phyloP scores from a whole-genome alignment of 2,113 vertebrate species.

The Psephotus haematonotus region DNA sequence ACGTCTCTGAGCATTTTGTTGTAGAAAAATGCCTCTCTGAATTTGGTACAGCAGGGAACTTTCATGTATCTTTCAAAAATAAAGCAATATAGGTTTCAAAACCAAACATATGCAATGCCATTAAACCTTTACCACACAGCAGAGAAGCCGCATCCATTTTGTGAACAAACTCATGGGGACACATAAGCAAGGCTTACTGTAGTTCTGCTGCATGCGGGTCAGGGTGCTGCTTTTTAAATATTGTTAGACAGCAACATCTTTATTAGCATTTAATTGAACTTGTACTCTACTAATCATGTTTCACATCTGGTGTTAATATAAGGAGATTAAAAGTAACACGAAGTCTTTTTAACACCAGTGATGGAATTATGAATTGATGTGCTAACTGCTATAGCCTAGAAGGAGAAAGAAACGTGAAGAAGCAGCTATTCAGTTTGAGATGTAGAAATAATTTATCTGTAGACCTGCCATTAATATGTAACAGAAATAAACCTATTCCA shows the following conservation, averaged over 20 bases:
- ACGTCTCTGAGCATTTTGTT: not conserved
- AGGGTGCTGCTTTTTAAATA: not conserved
- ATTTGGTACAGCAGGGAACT: not conserved
- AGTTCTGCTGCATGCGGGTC: not conserved
- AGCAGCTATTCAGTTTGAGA: not conserved
- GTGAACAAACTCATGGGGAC: not conserved
- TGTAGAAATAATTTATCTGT: not conserved
- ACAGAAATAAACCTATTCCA: constrained; percentile 14
- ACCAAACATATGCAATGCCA: not conserved
- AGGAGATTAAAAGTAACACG: not conserved
- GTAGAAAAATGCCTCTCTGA: not conserved
- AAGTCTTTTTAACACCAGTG: not conserved
- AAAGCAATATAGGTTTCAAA: not conserved
- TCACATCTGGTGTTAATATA: constrained; percentile 6
- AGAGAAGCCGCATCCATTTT: not conserved
- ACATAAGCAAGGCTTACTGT: not conserved
- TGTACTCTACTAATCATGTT: not conserved
- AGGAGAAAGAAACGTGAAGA: not conserved
- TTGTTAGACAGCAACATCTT: not conserved
- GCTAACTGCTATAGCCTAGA: not conserved
- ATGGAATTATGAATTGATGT: not conserved
- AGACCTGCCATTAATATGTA: not conserved
- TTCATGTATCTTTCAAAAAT: not conserved
- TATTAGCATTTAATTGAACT: not conserved
- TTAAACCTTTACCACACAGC: not conserved